Evolutionary conservation across 1,140 invertebrate species (phyloP), one percentile per base, ranked within the genome.

Genomic region (Leptinotarsa defecta): DNA sequence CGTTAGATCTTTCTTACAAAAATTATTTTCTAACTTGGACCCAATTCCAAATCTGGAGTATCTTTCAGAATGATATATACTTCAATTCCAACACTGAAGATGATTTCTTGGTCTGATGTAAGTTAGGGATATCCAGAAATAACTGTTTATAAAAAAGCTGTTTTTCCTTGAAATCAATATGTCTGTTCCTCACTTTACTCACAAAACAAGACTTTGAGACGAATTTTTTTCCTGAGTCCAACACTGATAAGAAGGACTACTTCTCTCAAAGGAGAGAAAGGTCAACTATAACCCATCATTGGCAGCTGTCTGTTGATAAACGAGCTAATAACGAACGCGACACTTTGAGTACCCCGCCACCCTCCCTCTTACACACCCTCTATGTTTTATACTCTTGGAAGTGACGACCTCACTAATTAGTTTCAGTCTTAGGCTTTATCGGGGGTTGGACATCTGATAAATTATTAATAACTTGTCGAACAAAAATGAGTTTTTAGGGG

Each of bases 231-330:
- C 20, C 64, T 13, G 17, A 65, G 27, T 65, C 20, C 64, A 24
- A 34, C 20, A 13, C 64, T 65, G 64, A 20, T 20, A 70, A 70
- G 48, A 70, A 43, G 48, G n/a, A 24, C n/a, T 49, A n/a, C n/a
- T 69, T 65, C 57, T 43, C 48, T 19, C 27, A 27, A 24, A 74
- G 65, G 74, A 65, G 27, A 77, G 76, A 70, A 74, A 78, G 81
- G 79, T 80, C 80, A 81, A 76, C 76, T 77, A 52, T n/a, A 48
- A 70, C 74, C 80, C 77, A 81, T 81, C 80, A 81, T 78, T 79
- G 80, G 82, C 82, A 83, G 82, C 82, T 83, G 81, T 81, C 82
- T 81, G 70, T 77, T 83, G 82, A 83, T 83, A 83, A 81, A 83
- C 81, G 80, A 82, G 77, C 77, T 82, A 82, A 82, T 82, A 82